Base-by-base conservation (phyloP, 2,888 invertebrate genomes). In the Eueremaeus valkanovi region DNA sequence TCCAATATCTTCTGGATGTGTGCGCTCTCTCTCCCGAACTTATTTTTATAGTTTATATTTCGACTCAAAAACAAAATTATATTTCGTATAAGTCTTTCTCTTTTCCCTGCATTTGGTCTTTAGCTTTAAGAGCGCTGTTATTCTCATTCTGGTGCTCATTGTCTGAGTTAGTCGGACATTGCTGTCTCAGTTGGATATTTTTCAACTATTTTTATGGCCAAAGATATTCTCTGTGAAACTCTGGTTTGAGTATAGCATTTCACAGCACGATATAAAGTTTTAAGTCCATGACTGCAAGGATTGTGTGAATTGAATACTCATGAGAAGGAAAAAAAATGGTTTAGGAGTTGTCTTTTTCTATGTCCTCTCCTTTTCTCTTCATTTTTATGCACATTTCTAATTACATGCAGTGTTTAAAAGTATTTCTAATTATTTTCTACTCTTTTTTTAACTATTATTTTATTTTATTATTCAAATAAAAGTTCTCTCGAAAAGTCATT, bases 271-370 rank as follows among this genome's bases (percentile, higher is more conserved):
- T 45, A 51, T 72, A 6, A 45, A 31, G n/a, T 70, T 66, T 36
- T n/a, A 66, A 36, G 5, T 11, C 27, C 3, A 27, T 24, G 45
- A 51, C 24, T 51, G 72, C 45, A 49, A 45, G 51, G 51, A 45
- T 72, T 45, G 72, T 49, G 72, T 51, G 70, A 70, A 66, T 66
- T 66, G 66, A 66, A 66, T 66, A 66, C 66, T 66, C n/a, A n/a
- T n/a, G 70, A 70, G 27, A 72, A 42, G 21, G 21, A 29, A 31
- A 29, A 45, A 72, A 29, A 72, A 72, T 72, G 45, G 45, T 72
- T 27, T 40, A 31, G 40, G 21, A 45, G 70, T n/a, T 13, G 42
- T 42, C 72, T 27, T n/a, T 45, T 24, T 72, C 40, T 21, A 33
- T 29, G 8, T 61, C 24, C 24, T 13, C 27, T 24, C 61, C n/a